Conservation (phyloP, 2,888 invertebrate genomes). For the Tetragonisca angustula region DNA sequence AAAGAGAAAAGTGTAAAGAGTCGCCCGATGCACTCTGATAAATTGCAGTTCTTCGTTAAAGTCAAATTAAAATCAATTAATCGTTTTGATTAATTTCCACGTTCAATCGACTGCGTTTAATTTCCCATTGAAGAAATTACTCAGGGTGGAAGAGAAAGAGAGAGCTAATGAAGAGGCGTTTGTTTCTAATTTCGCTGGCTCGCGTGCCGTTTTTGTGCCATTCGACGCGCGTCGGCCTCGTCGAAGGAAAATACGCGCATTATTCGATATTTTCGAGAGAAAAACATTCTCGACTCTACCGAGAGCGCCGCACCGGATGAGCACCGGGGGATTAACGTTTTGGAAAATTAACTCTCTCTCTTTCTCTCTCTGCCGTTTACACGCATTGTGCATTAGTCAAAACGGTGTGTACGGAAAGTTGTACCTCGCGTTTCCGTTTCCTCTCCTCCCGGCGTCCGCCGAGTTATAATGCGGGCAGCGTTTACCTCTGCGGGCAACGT, state of each 20-base stretch:
- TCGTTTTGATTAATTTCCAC: constrained; percentile 34
- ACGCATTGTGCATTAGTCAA: constrained; percentile 10
- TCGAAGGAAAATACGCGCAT: constrained; percentile 3
- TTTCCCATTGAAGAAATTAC: constrained; percentile 15
- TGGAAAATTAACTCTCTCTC: constrained; percentile 11
- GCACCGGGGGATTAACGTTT: constrained; percentile 18
- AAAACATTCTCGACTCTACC: neutral
- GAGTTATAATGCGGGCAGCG: neutral
- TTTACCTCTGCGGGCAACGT: neutral
- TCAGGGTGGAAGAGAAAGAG: neutral
- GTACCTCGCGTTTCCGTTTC: neutral
- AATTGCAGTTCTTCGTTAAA: constrained; percentile 13
- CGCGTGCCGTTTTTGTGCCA: neutral
- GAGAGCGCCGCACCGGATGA: neutral
- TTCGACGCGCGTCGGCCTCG: neutral
- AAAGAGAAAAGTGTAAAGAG: too few relatives aligned
- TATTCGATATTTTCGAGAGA: neutral
- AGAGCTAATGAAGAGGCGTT: neutral
- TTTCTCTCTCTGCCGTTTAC: neutral
- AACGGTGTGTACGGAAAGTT: constrained; percentile 9
- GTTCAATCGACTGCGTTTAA: neutral
- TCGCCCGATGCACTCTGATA: neutral
- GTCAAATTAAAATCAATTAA: constrained; percentile 13
- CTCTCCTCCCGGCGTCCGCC: neutral
- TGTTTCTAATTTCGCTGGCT: neutral